Base-by-base conservation (phyloP, 1,140 invertebrate species). In the Rhagoletis pomonella region DNA sequence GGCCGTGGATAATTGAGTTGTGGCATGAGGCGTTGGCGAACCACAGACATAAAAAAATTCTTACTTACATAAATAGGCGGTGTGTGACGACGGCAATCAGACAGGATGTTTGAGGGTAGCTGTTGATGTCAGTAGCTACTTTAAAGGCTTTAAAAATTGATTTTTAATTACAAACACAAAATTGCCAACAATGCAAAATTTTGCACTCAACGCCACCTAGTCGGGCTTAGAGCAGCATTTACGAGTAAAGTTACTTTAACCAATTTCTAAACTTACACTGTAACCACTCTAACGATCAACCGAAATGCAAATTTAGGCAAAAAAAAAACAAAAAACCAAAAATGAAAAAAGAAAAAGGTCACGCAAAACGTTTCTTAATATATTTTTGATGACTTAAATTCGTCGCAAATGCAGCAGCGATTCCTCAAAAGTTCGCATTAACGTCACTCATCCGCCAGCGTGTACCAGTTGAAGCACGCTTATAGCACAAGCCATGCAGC, bases 301-400 rank as follows among this genome's bases (percentile, higher is more conserved):
- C 4, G 4, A 4, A 62, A 62, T 62, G 4, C 60, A 62, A 55
- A 55, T 7, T 55, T 55, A 0, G 1, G 2, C 5, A 55, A 55
- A 7, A 55, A 10, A 55, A 55, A 55, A 7, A 55, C 10, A 55
- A 55, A 29, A 81, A 81, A 29, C n/a, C n/a, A 55, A 73, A 47
- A 17, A 1, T 55, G n/a, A 50, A 81, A 47, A 47, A 73, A 19
- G 50, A 10, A 55, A 55, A 55, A 29, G 29, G 29, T 29, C 39
- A 6, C 64, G 3, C 12, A 47, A 29, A 55, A 19, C 73, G 47
- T 81, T 6, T 19, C 55, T 81, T 81, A 81, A 81, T 81, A 81
- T 55, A 81, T 50, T 81, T 81, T 81, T 81, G 73, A 81, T 81
- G 73, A 81, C 73, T 12, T 19, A 55, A 81, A 81, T 81, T 55